Evolutionary conservation across 1,140 invertebrate genomes (phyloP).

Genomic region (Drosophila parvula): DNA sequence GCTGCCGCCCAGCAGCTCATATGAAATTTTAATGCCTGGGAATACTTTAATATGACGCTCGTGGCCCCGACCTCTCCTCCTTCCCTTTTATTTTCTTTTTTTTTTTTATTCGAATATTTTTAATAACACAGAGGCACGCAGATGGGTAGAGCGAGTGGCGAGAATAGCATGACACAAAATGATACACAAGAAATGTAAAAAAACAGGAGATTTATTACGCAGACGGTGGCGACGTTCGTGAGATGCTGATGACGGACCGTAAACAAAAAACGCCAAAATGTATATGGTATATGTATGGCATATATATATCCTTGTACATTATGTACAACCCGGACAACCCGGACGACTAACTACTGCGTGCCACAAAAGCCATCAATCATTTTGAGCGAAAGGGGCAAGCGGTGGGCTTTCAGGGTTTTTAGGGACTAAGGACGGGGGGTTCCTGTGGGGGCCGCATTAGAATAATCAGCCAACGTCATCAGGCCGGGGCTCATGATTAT

Average conservation of each 20-base stretch:
- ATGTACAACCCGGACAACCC: constrained; percentile 39
- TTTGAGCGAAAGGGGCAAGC: constrained; percentile 80
- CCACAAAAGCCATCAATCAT: constrained; percentile 82
- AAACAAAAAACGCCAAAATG: constrained; percentile 61
- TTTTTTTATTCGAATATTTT: constrained; percentile 55
- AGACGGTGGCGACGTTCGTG: constrained; percentile 59
- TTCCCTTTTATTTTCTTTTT: not conserved
- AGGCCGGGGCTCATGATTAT: constrained; percentile 68
- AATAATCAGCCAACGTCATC: constrained; percentile 78
- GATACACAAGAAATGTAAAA: constrained; percentile 78
- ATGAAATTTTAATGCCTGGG: constrained; percentile 80
- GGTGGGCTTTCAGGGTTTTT: constrained; percentile 27
- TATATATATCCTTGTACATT: constrained; percentile 38
- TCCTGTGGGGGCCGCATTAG: constrained; percentile 52
- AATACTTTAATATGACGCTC: constrained; percentile 78
- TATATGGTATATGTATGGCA: constrained; percentile 30
- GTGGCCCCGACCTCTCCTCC: not conserved
- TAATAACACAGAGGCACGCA: constrained; percentile 71
- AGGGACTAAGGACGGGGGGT: not conserved
- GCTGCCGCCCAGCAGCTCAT: constrained; percentile 53
- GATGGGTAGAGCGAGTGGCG: constrained; percentile 38
- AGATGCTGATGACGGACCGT: constrained; percentile 79
- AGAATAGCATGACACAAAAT: constrained; percentile 81
- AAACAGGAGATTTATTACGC: constrained; percentile 81
- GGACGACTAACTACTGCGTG: constrained; percentile 60